Evolutionary conservation across 2,113 vertebrate species (phyloP), one percentile per base, ranked within the genome.

Genomic region (Tringa solitaria): DNA sequence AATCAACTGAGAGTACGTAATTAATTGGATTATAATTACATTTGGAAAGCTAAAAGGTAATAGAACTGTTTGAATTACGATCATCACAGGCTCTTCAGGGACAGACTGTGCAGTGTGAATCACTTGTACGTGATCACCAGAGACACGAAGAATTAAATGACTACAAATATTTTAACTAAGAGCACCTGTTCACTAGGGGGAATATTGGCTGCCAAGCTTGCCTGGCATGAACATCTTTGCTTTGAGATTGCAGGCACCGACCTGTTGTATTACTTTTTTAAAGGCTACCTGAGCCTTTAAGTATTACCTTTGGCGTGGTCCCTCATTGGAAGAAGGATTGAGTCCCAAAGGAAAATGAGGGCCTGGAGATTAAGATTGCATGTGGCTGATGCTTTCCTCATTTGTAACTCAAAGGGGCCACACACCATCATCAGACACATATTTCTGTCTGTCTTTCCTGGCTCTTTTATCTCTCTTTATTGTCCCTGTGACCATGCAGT

Each of bases 11-110:
- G 89, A 97, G 57, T 90, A 56, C 46, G 53, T 96, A 97, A 97
- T 97, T 97, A 97, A 97, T 96, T 97, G 94, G 87, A 91, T 96
- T 97, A 96, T 97, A 97, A 97, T 97, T 97, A 96, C 96, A 96
- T 97, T 93, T 95, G 78, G 85, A 89, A 90, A 96, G 84, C 84
- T 94, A 95, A 96, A 95, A 96, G 96, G 87, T 94, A 97, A 97
- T 96, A 87, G 95, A 92, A 96, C 92, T 90, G 60, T 80, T 96
- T 96, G 94, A 97, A 97, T 97, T 96, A 96, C 82, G 81, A 87
- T 87, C 93, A 95, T 93, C 84, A 17, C 59, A 16, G 41, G 61
- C 91, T 94, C 96, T 97, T 97, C 78, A 75, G 97, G 95, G 95
- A 96, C 93, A 95, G 72, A 75, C 65, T 68, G 59, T 90, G 57